Percentiles rank a stretch among this genome's conserved stretches.
phyloP scores from a whole-genome alignment of 1,140 invertebrate genomes.

The Homalodisca vitripennis region DNA sequence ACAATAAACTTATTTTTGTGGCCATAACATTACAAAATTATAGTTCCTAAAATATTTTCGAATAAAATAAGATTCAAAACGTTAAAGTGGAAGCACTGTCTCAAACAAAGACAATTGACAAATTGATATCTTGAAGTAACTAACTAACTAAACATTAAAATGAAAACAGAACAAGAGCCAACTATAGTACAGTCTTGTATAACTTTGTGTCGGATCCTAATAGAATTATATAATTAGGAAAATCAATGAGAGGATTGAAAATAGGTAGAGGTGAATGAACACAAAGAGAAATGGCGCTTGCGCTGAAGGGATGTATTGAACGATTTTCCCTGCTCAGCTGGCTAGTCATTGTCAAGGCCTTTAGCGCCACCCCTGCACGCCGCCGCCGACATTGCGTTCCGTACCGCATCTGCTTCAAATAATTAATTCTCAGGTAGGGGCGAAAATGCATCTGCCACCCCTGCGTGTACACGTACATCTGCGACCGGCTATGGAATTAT shows the following conservation, averaged over 20 bases:
- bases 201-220: no score
- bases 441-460: slow-evolving; percentile 4
- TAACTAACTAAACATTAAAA: no score
- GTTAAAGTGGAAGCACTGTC: no score
- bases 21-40: no score
- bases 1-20: no score
- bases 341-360: slow-evolving; percentile 16
- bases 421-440: neutral
- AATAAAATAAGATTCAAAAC: no score
- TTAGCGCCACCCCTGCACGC: neutral
- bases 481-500: no score
- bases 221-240: slow-evolving; percentile 18
- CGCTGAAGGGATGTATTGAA: neutral
- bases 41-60: no score
- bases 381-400: neutral
- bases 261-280: slow-evolving; percentile 21
- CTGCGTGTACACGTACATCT: neutral
- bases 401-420: neutral
- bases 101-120: no score
- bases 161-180: no score
- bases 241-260: slow-evolving; percentile 18
- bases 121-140: no score
- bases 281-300: slow-evolving; percentile 5
- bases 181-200: no score
- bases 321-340: slow-evolving; percentile 22